phyloP scores from a whole-genome alignment of 2,797 vertebrate species.

The Huso huso region DNA sequence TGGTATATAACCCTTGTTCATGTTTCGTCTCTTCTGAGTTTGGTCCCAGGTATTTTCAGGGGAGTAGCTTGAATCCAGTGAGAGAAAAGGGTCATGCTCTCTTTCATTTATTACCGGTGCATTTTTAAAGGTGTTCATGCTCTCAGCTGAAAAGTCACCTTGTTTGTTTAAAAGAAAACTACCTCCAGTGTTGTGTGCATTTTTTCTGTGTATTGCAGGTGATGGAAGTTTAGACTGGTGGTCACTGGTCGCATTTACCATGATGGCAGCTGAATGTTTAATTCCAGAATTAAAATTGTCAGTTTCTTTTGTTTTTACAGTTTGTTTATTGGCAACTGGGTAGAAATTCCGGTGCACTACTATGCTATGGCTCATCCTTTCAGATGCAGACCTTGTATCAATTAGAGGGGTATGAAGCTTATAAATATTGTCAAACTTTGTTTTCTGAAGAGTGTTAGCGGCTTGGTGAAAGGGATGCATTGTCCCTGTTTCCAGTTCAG shows the following conservation, averaged over 20 bases:
- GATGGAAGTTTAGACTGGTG: too few relatives aligned
- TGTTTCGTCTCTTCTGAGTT: neutral
- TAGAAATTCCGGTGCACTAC: conserved; percentile 4
- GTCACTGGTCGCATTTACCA: too few relatives aligned
- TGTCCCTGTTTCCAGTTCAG: neutral
- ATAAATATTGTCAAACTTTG: neutral
- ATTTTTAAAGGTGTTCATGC: neutral
- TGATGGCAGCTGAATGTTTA: too few relatives aligned
- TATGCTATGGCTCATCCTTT: neutral
- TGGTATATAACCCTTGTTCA: neutral
- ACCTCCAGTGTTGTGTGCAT: too few relatives aligned
- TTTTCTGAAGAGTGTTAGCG: neutral
- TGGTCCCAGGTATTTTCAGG: too few relatives aligned
- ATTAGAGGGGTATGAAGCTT: neutral
- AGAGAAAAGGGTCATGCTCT: neutral
- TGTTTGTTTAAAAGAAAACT: too few relatives aligned
- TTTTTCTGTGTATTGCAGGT: too few relatives aligned
- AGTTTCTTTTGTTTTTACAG: too few relatives aligned
- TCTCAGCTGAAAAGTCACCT: too few relatives aligned
- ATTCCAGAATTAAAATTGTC: too few relatives aligned
- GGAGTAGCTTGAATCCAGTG: too few relatives aligned
- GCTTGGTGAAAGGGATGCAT: neutral
- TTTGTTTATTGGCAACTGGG: neutral
- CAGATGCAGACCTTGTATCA: conserved; percentile 9
- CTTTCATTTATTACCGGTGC: neutral